phyloP scores from a whole-genome alignment of 2,113 vertebrate genomes.

The Alexandromys fortis region DNA sequence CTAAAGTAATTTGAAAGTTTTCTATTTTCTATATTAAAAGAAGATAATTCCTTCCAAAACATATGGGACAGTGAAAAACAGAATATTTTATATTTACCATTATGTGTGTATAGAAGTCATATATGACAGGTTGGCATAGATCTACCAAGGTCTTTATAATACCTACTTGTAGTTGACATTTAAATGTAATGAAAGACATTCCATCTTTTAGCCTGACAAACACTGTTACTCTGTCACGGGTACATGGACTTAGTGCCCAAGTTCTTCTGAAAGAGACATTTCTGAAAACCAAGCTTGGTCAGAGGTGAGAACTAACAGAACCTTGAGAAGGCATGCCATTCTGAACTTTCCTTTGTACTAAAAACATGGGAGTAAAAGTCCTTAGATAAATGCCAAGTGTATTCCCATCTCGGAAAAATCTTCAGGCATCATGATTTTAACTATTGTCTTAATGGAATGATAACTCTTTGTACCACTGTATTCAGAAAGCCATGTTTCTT shows the following conservation, averaged over 20 bases:
- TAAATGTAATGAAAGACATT: conserved; percentile 27
- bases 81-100: background rate
- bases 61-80: background rate
- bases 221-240: background rate
- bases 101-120: background rate
- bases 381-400: background rate
- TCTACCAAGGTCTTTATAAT: background rate
- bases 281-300: background rate
- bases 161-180: background rate
- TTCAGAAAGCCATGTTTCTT: background rate
- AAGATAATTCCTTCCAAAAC: conserved; percentile 12
- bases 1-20: background rate
- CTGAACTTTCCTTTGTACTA: background rate
- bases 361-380: background rate
- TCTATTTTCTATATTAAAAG: background rate
- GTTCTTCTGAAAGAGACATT: background rate
- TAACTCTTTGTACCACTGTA: background rate
- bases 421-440: background rate
- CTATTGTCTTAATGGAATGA: background rate
- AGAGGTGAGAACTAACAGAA: background rate
- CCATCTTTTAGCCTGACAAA: background rate
- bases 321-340: background rate
- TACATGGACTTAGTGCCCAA: background rate
- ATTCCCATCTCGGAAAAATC: background rate
- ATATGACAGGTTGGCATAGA: background rate